These are phyloP conservation scores for Amblyraja radiata DNA, from an alignment of 2,797 vertebrate species.

Conservation along the genomic window DNA sequence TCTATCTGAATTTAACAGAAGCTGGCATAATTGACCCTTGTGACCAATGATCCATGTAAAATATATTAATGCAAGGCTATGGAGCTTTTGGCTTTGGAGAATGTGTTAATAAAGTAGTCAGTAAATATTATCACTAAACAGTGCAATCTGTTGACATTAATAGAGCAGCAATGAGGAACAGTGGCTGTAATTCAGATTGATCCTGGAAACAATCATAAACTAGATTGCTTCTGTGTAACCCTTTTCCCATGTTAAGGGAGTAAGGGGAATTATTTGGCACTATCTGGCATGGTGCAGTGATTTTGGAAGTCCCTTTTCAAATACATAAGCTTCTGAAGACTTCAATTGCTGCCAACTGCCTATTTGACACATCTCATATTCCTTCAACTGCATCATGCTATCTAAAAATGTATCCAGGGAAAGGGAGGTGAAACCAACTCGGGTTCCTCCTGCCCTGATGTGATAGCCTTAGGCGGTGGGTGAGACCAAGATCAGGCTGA, in stretches of 20 bases:
- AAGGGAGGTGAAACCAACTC: neutral
- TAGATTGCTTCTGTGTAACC: neutral
- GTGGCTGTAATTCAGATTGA: neutral
- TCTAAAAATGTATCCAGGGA: neutral
- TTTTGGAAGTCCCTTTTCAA: neutral
- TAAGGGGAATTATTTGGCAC: neutral
- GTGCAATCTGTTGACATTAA: neutral
- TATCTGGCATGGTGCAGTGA: neutral
- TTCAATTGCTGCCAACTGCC: neutral
- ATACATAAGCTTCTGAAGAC: neutral
- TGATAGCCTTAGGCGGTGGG: neutral
- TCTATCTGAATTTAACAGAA: neutral
- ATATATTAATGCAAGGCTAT: neutral
- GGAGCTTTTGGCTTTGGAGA: neutral
- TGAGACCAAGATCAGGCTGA: neutral
- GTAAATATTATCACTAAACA: neutral
- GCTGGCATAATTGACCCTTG: neutral
- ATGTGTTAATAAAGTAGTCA: neutral
- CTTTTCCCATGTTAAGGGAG: neutral
- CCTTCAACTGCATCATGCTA: neutral
- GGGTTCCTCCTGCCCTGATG: no score
- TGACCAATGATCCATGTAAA: neutral
- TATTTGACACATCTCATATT: neutral
- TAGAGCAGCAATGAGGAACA: neutral
- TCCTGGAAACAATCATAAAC: neutral